phyloP scores from a whole-genome alignment of 2,888 invertebrate genomes.

The Clepsis dumicolana region DNA sequence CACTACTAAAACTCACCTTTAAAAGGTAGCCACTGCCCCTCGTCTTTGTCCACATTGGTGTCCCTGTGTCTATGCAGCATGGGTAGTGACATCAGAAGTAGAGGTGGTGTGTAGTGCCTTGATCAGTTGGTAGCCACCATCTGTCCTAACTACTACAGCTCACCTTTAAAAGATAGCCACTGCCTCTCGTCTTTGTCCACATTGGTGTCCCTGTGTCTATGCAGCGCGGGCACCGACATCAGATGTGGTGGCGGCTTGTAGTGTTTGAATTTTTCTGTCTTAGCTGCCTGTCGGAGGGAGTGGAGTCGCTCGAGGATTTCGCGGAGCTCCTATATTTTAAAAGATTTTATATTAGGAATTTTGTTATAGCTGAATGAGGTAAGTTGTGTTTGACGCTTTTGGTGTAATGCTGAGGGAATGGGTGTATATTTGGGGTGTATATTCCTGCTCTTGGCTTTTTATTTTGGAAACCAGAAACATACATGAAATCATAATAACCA shows the following conservation, averaged over 20 bases:
- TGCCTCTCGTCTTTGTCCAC: conserved; percentile 79
- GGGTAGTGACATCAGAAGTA: conserved; percentile 70
- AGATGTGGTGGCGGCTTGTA: conserved; percentile 72
- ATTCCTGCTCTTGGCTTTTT: too few species aligned
- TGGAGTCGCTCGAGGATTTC: conserved; percentile 74
- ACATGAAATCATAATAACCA: too few species aligned
- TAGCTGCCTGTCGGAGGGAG: conserved; percentile 72
- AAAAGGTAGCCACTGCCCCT: conserved; percentile 82
- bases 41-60: conserved; percentile 79
- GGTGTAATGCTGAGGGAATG: too few species aligned
- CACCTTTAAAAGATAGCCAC: conserved; percentile 83
- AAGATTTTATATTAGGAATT: too few species aligned
- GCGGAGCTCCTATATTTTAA: conserved; percentile 65
- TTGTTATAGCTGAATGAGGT: too few species aligned
- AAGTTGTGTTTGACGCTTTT: too few species aligned
- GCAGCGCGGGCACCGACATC: conserved; percentile 69
- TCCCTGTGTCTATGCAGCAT: conserved; percentile 77
- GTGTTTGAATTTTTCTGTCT: conserved; percentile 65
- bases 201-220: conserved; percentile 79
- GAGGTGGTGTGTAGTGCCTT: conserved; percentile 69
- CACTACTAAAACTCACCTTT: conserved; percentile 63
- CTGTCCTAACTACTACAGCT: too few species aligned
- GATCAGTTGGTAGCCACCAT: neutral
- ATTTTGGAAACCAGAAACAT: too few species aligned
- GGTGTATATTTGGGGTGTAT: too few species aligned